Evolutionary conservation across 64 coral and sea anemone genomes (phyloP).

Genomic region (Hydrozoanthus tunicans): DNA sequence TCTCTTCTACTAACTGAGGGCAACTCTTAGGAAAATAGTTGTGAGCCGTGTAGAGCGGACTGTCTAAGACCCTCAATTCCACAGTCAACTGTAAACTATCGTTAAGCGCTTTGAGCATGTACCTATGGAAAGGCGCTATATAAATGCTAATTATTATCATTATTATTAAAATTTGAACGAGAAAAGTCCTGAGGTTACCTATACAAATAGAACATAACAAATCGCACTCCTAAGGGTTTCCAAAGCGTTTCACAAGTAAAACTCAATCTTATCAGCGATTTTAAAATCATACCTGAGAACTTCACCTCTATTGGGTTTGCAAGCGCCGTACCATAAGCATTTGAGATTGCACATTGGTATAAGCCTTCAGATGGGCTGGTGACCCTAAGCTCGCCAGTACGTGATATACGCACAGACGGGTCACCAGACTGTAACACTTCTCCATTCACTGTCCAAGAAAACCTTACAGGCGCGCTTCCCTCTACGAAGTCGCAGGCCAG

Average conservation of each 20-base stretch:
- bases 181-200: too few species aligned
- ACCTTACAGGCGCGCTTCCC: background rate
- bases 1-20: too few species aligned
- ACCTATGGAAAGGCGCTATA: too few species aligned
- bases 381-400: background rate
- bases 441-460: slow-evolving; percentile 47
- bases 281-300: slow-evolving; percentile 37
- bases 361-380: background rate
- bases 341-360: slow-evolving; percentile 42
- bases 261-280: background rate
- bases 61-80: too few species aligned
- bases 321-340: slow-evolving; percentile 21
- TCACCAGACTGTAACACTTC: background rate
- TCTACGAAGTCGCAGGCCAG: background rate
- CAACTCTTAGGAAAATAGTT: too few species aligned
- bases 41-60: too few species aligned
- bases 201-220: too few species aligned
- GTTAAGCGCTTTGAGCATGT: too few species aligned
- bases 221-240: too few species aligned
- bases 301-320: slow-evolving; percentile 23
- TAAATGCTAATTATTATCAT: too few species aligned
- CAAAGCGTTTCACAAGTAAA: background rate
- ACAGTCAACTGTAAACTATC: too few species aligned
- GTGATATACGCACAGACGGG: background rate
- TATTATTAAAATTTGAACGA: too few species aligned